These are phyloP conservation scores for Ostrea denselamellosa DNA, from an alignment of 1,140 invertebrate genomes.

Conservation along the genomic window DNA sequence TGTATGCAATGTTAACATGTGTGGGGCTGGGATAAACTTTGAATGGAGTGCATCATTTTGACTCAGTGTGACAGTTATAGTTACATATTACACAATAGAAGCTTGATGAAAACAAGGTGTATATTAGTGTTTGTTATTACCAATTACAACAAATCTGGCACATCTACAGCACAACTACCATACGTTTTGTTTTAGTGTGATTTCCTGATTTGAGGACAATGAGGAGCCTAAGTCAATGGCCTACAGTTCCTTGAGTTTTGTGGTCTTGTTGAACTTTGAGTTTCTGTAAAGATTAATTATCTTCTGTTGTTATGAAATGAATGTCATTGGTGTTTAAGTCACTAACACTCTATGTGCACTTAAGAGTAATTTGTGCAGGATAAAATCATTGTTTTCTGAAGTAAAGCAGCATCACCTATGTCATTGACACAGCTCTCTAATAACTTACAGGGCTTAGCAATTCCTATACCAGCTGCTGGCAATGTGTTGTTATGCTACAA, in stretches of 20 bases:
- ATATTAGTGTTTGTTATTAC: neutral
- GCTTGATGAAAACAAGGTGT: slow-evolving; percentile 25
- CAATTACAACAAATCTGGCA: neutral
- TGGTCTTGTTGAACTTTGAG: slow-evolving; percentile 37
- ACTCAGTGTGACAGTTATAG: neutral
- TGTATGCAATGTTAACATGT: neutral
- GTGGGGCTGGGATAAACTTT: neutral
- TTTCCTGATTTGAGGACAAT: slow-evolving; percentile 8
- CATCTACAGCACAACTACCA: neutral
- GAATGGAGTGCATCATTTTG: neutral
- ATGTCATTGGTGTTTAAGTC: slow-evolving; percentile 2
- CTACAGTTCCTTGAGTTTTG: neutral
- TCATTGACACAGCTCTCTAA: neutral
- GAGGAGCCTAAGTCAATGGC: slow-evolving; percentile 18
- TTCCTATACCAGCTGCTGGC: neutral
- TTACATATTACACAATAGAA: neutral
- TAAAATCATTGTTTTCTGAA: neutral
- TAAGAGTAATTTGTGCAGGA: neutral
- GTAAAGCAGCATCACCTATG: slow-evolving; percentile 11
- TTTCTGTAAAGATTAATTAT: slow-evolving; percentile 33
- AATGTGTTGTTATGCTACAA: neutral
- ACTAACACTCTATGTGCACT: neutral
- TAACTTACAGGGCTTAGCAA: neutral
- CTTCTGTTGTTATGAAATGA: slow-evolving; percentile 22
- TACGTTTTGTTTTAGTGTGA: neutral